Percentiles rank a stretch among this genome's conserved stretches.
Evolutionary conservation across 2,888 invertebrate species (phyloP).

Genomic region (Falcaria lacertinaria): DNA sequence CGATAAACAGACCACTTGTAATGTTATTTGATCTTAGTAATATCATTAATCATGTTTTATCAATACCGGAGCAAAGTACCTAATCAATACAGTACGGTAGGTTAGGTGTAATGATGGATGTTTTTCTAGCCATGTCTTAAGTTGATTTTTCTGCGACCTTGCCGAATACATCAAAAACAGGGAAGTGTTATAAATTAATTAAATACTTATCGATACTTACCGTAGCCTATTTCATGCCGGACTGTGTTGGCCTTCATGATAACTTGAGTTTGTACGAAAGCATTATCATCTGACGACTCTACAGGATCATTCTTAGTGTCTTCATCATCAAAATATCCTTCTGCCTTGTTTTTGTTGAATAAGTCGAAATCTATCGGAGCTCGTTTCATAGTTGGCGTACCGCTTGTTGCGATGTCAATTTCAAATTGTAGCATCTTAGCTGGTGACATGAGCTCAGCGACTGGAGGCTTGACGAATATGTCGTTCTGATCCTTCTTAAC

Average conservation of each 20-base stretch:
- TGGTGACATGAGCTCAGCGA: slow-evolving; percentile 64
- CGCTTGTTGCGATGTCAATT: slow-evolving; percentile 45
- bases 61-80: not conserved
- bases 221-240: slow-evolving; percentile 68
- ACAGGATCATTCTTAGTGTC: slow-evolving; percentile 15
- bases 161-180: not conserved
- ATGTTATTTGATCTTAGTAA: not conserved
- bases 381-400: slow-evolving; percentile 71
- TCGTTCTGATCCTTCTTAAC: slow-evolving; percentile 51
- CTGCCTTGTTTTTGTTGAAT: slow-evolving; percentile 57
- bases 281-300: slow-evolving; percentile 19
- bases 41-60: not conserved
- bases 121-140: no score
- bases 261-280: slow-evolving; percentile 54
- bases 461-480: slow-evolving; percentile 62
- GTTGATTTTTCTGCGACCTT: no score
- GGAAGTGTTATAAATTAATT: not conserved
- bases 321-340: slow-evolving; percentile 50
- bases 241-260: slow-evolving; percentile 61
- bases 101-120: no score
- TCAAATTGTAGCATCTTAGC: slow-evolving; percentile 71
- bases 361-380: slow-evolving; percentile 67
- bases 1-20: not conserved
- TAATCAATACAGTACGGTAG: no score
- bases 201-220: slow-evolving; percentile 42